Conservation (phyloP, 2,113 vertebrate genomes). For the Corythornis vintsioides region DNA sequence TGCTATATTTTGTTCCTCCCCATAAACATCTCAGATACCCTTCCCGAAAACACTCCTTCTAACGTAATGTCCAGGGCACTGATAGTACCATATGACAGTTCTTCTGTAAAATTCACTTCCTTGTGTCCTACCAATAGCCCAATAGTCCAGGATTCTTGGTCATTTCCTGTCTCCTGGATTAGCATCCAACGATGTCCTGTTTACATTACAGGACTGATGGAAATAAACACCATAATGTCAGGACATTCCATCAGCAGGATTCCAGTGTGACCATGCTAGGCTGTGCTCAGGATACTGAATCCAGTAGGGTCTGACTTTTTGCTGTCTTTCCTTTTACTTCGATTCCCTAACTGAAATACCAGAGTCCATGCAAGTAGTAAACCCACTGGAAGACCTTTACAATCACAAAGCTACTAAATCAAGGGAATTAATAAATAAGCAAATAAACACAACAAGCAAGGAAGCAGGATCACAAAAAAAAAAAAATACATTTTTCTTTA, state of each 20-base stretch:
- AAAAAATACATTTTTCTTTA: not conserved
- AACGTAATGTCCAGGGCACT: accelerated
- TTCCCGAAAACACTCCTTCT: not conserved
- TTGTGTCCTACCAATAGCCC: not conserved
- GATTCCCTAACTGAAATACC: not conserved
- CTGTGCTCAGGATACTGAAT: conserved; percentile 21
- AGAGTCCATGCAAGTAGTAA: not conserved
- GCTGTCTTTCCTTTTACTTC: conserved; percentile 6
- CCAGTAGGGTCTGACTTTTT: not conserved
- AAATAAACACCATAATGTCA: conserved; percentile 59
- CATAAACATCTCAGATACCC: not conserved
- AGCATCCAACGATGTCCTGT: conserved; percentile 33
- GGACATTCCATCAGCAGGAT: conserved; percentile 55
- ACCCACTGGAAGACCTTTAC: not conserved
- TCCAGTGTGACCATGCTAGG: not conserved
- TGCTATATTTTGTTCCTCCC: not conserved
- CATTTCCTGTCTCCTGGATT: conserved; percentile 31
- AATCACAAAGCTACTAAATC: not conserved
- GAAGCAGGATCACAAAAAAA: not conserved
- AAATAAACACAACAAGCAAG: not conserved
- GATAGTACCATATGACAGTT: not conserved
- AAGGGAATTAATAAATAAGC: not conserved
- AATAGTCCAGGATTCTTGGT: not conserved
- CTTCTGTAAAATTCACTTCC: not conserved
- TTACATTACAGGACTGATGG: conserved; percentile 36